phyloP scores from a whole-genome alignment of 2,888 invertebrate species.

The Dinocampus coccinellae region DNA sequence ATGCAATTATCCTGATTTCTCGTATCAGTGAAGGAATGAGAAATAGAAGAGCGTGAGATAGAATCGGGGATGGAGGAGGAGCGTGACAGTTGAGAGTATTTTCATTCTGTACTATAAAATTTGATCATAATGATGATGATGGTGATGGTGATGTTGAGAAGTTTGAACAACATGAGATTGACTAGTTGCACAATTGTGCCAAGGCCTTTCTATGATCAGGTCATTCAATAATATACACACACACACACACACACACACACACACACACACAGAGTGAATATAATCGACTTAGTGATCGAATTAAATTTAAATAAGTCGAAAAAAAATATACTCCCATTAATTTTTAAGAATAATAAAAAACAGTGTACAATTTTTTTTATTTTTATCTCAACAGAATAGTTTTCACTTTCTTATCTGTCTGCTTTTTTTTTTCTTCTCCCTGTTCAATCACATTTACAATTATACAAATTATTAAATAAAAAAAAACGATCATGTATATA shows the following conservation, averaged over 20 bases:
- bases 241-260: too few species aligned
- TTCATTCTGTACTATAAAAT: neutral
- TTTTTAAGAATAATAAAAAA: too few species aligned
- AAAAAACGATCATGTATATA: too few species aligned
- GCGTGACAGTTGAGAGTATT: neutral
- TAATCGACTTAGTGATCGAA: too few species aligned
- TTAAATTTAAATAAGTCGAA: too few species aligned
- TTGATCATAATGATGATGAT: too few species aligned
- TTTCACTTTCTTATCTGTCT: neutral
- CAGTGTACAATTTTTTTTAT: too few species aligned
- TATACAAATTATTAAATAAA: too few species aligned
- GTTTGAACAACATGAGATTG: neutral
- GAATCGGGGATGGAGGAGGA: neutral
- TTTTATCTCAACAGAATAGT: too few species aligned
- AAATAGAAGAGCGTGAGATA: neutral
- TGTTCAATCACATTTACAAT: too few species aligned
- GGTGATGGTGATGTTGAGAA: conserved; percentile 4
- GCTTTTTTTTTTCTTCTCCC: neutral
- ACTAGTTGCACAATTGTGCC: conserved; percentile 9
- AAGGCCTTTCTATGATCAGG: conserved; percentile 1
- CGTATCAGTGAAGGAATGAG: neutral
- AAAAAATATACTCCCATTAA: too few species aligned
- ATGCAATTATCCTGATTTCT: neutral
- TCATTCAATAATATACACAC: neutral
- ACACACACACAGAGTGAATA: too few species aligned